Percentiles rank a stretch among this genome's conserved stretches.
These are phyloP conservation scores for Cryptoprocta ferox DNA, from an alignment of 2,797 vertebrate species.

Conservation along the genomic window DNA sequence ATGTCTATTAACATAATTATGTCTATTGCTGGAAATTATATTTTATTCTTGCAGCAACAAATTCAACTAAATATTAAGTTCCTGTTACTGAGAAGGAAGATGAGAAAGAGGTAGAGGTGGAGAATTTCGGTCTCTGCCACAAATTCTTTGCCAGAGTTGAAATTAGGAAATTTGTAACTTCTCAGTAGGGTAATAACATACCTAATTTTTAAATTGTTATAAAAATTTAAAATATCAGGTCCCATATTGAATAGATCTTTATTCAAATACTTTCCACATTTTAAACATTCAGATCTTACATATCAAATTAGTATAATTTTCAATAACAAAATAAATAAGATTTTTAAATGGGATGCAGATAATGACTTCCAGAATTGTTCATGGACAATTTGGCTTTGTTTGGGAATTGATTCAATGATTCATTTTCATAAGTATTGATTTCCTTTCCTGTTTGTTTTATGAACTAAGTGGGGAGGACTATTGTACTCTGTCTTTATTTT, in stretches of 20 bases:
- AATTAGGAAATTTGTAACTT: neutral
- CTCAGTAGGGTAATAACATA: neutral
- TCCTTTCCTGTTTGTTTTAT: constrained; percentile 58
- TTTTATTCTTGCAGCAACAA: constrained; percentile 2
- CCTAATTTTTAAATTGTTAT: neutral
- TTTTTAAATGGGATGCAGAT: constrained; percentile 49
- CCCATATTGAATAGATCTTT: neutral
- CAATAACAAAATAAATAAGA: constrained; percentile 33
- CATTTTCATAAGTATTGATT: constrained; percentile 68
- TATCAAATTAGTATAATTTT: constrained; percentile 59
- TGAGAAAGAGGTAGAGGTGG: neutral
- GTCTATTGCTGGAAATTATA: neutral
- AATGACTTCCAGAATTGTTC: constrained; percentile 50
- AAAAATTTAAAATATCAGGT: neutral
- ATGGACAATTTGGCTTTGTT: constrained; percentile 53
- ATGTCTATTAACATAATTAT: neutral
- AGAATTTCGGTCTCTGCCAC: neutral
- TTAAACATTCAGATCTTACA: constrained; percentile 13
- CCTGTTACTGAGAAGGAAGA: neutral
- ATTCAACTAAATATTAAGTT: neutral
- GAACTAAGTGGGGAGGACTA: constrained; percentile 14
- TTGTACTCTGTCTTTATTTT: constrained; percentile 23
- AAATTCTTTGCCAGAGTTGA: neutral
- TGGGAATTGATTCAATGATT: constrained; percentile 60
- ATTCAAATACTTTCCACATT: neutral